Conservation (phyloP, 2,888 invertebrate species). For the Augochlorella aurata region DNA sequence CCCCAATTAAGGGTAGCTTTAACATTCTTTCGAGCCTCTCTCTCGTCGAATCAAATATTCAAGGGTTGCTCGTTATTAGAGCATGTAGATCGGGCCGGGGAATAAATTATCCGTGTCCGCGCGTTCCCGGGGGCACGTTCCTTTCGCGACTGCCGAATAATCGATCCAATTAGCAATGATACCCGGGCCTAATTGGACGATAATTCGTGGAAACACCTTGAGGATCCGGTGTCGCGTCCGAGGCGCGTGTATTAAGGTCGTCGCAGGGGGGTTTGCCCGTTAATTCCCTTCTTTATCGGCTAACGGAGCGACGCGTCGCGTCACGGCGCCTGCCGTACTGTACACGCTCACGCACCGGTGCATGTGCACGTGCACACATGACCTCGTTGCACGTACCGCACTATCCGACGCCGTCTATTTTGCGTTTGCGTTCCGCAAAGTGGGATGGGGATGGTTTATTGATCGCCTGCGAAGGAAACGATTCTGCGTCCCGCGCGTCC, state of each 20-base stretch:
- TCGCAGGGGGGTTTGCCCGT: conserved; percentile 38
- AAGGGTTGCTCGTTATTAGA: conserved; percentile 28
- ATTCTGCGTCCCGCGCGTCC: conserved; percentile 62
- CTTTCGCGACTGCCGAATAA: conserved; percentile 9
- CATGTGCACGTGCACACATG: conserved; percentile 43
- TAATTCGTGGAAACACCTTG: conserved; percentile 18
- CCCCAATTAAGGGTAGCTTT: background rate
- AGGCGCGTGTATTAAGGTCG: conserved; percentile 52
- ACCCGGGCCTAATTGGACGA: conserved; percentile 1
- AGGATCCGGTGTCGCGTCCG: conserved; percentile 1
- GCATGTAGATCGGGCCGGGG: conserved; percentile 18
- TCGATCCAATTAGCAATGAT: conserved; percentile 12
- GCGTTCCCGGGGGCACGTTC: background rate
- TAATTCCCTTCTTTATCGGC: conserved; percentile 48
- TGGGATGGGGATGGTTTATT: conserved; percentile 70
- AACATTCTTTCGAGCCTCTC: background rate
- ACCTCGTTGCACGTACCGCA: conserved; percentile 44
- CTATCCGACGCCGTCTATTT: conserved; percentile 59
- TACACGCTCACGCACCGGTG: conserved; percentile 28
- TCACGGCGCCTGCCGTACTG: conserved; percentile 49
- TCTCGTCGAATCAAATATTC: conserved; percentile 27
- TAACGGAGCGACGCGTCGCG: conserved; percentile 22
- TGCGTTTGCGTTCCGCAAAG: conserved; percentile 71
- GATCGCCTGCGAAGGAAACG: conserved; percentile 70
- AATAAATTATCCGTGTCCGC: conserved; percentile 27